Evolutionary conservation across 2,113 vertebrate species (phyloP), one percentile per base, ranked within the genome.

Genomic region (Argyrosomus japonicus): DNA sequence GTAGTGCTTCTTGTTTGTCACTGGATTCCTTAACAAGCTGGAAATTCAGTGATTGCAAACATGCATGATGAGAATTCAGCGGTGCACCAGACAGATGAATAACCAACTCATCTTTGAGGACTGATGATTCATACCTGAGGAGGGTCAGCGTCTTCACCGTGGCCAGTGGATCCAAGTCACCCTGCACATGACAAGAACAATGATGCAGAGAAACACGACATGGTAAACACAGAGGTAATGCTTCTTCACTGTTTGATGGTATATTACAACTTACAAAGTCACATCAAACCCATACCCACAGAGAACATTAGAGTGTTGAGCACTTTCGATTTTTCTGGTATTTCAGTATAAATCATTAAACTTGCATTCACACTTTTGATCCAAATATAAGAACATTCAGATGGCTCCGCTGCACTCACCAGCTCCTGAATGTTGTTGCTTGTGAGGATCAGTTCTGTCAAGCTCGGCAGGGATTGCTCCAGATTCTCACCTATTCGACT

Each of bases 1-100:
- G 93, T 99, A 99, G 94, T 99, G 98, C 87, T 99, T 99, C 96
- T 99, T 99, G 93, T 97, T 99, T 68, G 97, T 99, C 53, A 99
- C 98, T 43, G 98, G 98, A 74, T 99, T 99, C 89, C 98, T 96
- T 82, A 99, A 95, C 87, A 99, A 92, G 47, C 98, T 99, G 91
- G 2, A 86, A 70, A 62, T 17, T 47, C 2, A 83, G 23, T 3
- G 0, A 47, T 53, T 40, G 43, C 4, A 57, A 47, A 61, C 10
- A 17, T 18, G 10, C 15, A 27, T 0, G 15, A 57, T 61, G 36
- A 65, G 1, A 29, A 25, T 19, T 56, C 5, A 62, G 43, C 21
- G 2, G 48, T 6, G 14, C 47, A 32, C 19, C 48, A n/a, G 8
- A 32, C 3, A 21, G 11, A 3, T 71, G 2, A 18, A 62, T 6